Evolutionary conservation across 2,888 invertebrate genomes (phyloP).

Genomic region (Lepidonotus clava): DNA sequence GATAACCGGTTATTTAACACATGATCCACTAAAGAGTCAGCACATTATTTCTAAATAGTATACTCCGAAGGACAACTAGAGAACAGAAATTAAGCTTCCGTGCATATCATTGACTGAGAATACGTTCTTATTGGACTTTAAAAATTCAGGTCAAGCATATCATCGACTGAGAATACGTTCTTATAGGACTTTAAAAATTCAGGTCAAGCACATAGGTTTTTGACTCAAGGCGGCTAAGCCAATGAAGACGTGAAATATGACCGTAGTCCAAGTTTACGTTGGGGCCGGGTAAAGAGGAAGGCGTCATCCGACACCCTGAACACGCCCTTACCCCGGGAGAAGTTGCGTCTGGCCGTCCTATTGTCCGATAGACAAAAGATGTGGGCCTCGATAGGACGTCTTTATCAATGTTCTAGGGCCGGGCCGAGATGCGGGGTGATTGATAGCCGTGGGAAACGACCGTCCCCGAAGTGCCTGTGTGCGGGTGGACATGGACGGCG

Average conservation of each 20-base stretch:
- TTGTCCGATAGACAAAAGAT: neutral
- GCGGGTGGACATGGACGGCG: neutral
- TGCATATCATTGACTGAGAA: no score
- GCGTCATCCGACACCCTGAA: neutral
- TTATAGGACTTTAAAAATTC: no score
- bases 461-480: neutral
- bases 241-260: neutral
- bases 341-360: neutral
- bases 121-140: no score
- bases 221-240: no score
- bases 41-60: no score
- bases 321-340: neutral
- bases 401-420: neutral
- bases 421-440: neutral
- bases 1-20: no score
- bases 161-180: no score
- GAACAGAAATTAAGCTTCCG: no score
- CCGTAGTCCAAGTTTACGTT: neutral
- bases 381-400: constrained; percentile 8
- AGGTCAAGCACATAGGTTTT: no score
- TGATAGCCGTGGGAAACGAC: neutral
- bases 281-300: neutral
- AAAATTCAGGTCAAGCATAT: no score
- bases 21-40: no score
- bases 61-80: no score